phyloP scores from a whole-genome alignment of 2,888 invertebrate genomes.

The Pheosia gnoma region DNA sequence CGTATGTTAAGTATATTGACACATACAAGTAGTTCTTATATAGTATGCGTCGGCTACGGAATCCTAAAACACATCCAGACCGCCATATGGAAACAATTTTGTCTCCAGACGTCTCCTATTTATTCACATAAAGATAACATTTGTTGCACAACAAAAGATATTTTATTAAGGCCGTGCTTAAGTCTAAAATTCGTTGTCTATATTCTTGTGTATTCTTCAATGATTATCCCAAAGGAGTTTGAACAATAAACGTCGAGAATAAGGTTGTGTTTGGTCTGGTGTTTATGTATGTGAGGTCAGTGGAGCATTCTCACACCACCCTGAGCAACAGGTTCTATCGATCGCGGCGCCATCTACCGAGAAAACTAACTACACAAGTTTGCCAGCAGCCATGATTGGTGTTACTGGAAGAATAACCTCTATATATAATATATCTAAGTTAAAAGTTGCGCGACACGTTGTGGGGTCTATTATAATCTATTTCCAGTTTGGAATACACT shows the following conservation, averaged over 20 bases:
- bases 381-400: not conserved
- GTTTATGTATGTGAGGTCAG: constrained; percentile 52
- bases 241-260: constrained; percentile 21
- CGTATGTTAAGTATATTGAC: too few relatives aligned
- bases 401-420: not conserved
- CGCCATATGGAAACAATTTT: constrained; percentile 53
- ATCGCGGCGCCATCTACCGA: constrained; percentile 61
- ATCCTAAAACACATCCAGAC: constrained; percentile 28
- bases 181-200: constrained; percentile 46
- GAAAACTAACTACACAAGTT: constrained; percentile 36
- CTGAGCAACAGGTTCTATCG: constrained; percentile 65
- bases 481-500: not conserved
- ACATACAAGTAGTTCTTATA: too few relatives aligned
- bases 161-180: constrained; percentile 41
- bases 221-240: constrained; percentile 27
- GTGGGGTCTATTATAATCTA: not conserved
- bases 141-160: constrained; percentile 34
- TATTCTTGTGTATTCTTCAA: constrained; percentile 26
- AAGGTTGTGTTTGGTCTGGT: constrained; percentile 36
- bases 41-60: constrained; percentile 5
- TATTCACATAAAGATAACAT: constrained; percentile 56
- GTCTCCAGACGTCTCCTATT: constrained; percentile 54
- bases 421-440: not conserved
- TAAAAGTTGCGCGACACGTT: not conserved
- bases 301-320: constrained; percentile 51